Evolutionary conservation across 2,113 vertebrate genomes (phyloP).

Genomic region (Phylloscopus trochiloides): DNA sequence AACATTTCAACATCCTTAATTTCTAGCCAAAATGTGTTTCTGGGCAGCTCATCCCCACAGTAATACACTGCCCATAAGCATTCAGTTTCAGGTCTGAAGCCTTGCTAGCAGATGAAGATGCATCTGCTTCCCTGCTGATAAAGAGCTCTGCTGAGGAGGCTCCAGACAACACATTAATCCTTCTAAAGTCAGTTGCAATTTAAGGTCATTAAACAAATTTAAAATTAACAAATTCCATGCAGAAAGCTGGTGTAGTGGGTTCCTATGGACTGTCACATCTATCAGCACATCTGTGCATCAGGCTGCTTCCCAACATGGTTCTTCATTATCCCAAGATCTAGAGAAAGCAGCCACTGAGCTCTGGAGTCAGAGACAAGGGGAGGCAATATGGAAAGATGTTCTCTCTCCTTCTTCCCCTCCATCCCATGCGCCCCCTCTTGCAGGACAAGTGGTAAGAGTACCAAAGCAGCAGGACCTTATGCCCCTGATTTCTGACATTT

Average conservation of each 20-base stretch:
- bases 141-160: constrained; percentile 18
- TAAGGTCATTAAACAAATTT: constrained; percentile 35
- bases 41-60: background rate
- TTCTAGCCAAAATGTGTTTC: background rate
- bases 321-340: background rate
- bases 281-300: background rate
- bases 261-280: background rate
- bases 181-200: constrained; percentile 24
- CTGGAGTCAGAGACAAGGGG: background rate
- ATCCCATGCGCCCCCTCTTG: background rate
- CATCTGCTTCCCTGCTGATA: constrained; percentile 34
- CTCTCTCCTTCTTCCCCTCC: background rate
- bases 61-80: background rate
- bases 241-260: background rate
- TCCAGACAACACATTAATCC: constrained; percentile 24
- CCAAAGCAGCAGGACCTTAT: background rate
- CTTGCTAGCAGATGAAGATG: constrained; percentile 28
- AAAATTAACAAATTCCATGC: constrained; percentile 3
- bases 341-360: background rate
- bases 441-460: background rate
- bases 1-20: background rate
- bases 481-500: background rate
- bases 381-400: background rate
- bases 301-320: background rate
- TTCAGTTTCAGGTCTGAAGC: background rate